A percentile compares a stretch with the other conserved stretches of the same genome.
Conservation (phyloP, 2,888 invertebrate species). For the Drosophila quasianomalipes region DNA sequence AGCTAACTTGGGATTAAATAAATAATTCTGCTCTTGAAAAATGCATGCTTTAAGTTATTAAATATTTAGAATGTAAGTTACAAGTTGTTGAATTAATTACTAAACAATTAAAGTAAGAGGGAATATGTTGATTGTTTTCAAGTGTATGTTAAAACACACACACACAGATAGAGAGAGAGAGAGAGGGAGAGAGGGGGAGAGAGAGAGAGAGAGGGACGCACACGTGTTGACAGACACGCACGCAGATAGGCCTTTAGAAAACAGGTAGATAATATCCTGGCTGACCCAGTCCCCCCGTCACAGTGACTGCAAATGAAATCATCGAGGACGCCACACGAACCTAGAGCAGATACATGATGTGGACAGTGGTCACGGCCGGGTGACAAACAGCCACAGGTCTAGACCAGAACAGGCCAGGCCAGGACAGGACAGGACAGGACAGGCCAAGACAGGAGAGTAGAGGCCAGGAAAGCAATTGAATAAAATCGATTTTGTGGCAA, state of each 20-base stretch:
- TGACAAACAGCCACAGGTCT: constrained; percentile 62
- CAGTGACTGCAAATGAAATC: constrained; percentile 72
- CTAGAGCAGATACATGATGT: constrained; percentile 10
- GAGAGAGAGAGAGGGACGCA: constrained; percentile 4
- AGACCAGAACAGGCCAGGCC: constrained; percentile 6
- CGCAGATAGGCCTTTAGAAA: constrained; percentile 32
- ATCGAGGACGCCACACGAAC: constrained; percentile 49
- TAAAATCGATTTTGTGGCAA: constrained; percentile 64
- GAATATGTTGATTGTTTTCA: not conserved
- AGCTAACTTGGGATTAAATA: not conserved
- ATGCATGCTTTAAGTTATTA: not conserved
- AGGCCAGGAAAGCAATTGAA: constrained; percentile 41
- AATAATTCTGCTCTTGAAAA: not conserved
- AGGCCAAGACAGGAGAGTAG: not conserved
- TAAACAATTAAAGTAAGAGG: not conserved
- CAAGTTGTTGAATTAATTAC: not conserved
- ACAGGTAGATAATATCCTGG: constrained; percentile 30
- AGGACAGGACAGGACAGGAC: not conserved
- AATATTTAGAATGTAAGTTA: not conserved
- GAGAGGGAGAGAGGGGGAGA: constrained; percentile 1
- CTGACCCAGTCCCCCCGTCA: constrained; percentile 15
- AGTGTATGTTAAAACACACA: constrained; percentile 22
- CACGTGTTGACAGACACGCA: constrained; percentile 57
- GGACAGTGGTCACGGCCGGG: constrained; percentile 70
- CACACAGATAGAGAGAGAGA: not conserved